phyloP scores from a whole-genome alignment of 2,888 invertebrate species.

The Salpingus planirostris region DNA sequence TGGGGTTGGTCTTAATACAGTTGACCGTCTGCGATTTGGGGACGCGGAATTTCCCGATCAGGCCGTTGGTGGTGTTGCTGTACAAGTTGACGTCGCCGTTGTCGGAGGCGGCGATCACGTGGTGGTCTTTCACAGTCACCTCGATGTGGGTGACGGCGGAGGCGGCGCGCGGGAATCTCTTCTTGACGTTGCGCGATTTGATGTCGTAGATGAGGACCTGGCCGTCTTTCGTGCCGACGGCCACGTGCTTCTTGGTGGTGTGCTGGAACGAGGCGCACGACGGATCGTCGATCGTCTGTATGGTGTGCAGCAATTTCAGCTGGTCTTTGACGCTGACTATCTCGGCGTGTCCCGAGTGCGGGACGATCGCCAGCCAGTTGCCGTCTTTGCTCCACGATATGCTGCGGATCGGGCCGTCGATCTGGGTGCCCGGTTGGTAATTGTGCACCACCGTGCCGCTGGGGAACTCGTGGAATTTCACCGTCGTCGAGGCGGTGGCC shows the following conservation, averaged over 20 bases:
- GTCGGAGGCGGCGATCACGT: slow-evolving; percentile 32
- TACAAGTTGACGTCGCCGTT: slow-evolving; percentile 35
- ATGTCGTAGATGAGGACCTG: slow-evolving; percentile 36
- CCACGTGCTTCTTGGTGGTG: slow-evolving; percentile 32
- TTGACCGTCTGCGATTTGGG: slow-evolving; percentile 33
- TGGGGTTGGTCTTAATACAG: slow-evolving; percentile 29
- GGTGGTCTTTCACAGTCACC: slow-evolving; percentile 34
- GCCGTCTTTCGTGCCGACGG: slow-evolving; percentile 32
- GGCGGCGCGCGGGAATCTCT: slow-evolving; percentile 27
- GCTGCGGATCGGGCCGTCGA: slow-evolving; percentile 29
- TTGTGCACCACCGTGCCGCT: slow-evolving; percentile 47
- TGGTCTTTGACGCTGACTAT: slow-evolving; percentile 34
- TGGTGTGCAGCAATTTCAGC: slow-evolving; percentile 31
- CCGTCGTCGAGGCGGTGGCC: slow-evolving; percentile 48
- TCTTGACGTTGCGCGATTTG: slow-evolving; percentile 30
- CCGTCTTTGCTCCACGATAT: slow-evolving; percentile 40
- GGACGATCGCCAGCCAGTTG: slow-evolving; percentile 36
- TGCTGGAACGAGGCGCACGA: slow-evolving; percentile 37
- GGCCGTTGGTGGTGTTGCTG: slow-evolving; percentile 28
- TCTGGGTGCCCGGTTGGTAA: slow-evolving; percentile 34
- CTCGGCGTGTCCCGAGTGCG: slow-evolving; percentile 32
- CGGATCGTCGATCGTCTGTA: slow-evolving; percentile 32
- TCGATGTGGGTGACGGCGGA: slow-evolving; percentile 29
- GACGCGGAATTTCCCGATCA: slow-evolving; percentile 28
- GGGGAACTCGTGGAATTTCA: slow-evolving; percentile 48